Evolutionary conservation across 2,113 vertebrate species (phyloP).

Genomic region (Zeus faber): DNA sequence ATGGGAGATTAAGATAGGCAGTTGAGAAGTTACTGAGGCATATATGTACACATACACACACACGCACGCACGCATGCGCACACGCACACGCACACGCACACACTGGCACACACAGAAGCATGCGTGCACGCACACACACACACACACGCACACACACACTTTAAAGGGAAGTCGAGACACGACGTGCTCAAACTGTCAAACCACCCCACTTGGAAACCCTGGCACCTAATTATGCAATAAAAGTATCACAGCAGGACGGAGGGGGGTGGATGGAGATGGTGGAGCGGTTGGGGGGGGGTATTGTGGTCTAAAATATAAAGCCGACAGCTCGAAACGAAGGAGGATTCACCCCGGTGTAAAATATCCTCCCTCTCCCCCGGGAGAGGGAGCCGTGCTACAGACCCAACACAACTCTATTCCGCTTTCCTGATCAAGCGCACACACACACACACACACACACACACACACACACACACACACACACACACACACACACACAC

Average conservation of each 20-base stretch:
- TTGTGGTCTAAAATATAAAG: slow-evolving; percentile 59
- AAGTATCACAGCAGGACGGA: slow-evolving; percentile 32
- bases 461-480: slow-evolving; percentile 57
- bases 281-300: slow-evolving; percentile 3
- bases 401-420: slow-evolving; percentile 40
- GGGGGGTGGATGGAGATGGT: background rate
- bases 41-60: slow-evolving; percentile 33
- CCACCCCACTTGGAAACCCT: slow-evolving; percentile 50
- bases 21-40: slow-evolving; percentile 49
- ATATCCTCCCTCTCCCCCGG: slow-evolving; percentile 46
- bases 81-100: slow-evolving; percentile 19
- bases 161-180: slow-evolving; percentile 51
- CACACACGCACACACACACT: background rate
- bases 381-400: slow-evolving; percentile 44
- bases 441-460: slow-evolving; percentile 37
- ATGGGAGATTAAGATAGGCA: slow-evolving; percentile 56
- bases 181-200: slow-evolving; percentile 72
- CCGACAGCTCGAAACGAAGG: slow-evolving; percentile 48
- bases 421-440: slow-evolving; percentile 20
- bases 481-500: slow-evolving; percentile 24
- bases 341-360: slow-evolving; percentile 47
- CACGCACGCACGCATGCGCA: slow-evolving; percentile 17
- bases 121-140: slow-evolving; percentile 3
- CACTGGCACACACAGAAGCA: no score
- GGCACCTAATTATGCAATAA: slow-evolving; percentile 69